These are phyloP conservation scores for Cyclophora punctaria DNA, from an alignment of 2,888 invertebrate genomes.

Conservation along the genomic window DNA sequence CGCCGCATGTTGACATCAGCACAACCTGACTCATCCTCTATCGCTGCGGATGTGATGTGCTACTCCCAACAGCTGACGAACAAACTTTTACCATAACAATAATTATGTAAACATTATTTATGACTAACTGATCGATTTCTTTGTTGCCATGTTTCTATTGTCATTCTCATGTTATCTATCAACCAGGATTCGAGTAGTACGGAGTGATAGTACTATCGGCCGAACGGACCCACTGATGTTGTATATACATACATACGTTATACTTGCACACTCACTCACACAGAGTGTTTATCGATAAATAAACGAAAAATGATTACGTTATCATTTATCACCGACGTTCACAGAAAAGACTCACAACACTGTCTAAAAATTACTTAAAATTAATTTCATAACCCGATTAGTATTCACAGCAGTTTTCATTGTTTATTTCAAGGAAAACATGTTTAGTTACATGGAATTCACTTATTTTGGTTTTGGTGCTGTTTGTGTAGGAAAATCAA, in stretches of 20 bases:
- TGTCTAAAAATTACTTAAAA: no score
- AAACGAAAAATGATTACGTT: constrained; percentile 22
- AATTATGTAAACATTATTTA: constrained; percentile 43
- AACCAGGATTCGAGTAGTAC: constrained; percentile 28
- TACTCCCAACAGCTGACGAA: constrained; percentile 53
- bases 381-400: no score
- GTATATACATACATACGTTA: constrained; percentile 2
- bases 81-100: constrained; percentile 55
- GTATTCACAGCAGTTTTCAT: no score
- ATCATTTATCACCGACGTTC: background rate
- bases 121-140: constrained; percentile 67
- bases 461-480: no score
- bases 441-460: no score
- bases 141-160: constrained; percentile 46
- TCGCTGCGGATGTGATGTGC: constrained; percentile 59
- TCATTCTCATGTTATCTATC: constrained; percentile 20
- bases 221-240: constrained; percentile 11
- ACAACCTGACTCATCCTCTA: constrained; percentile 58
- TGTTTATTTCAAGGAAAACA: no score
- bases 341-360: no score
- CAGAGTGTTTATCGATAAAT: constrained; percentile 10
- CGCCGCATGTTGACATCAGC: constrained; percentile 37
- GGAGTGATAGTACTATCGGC: constrained; percentile 25
- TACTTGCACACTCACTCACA: constrained; percentile 1
- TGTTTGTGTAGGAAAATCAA: no score